phyloP scores from a whole-genome alignment of 1,140 invertebrate genomes.

The Colletes gigas region DNA sequence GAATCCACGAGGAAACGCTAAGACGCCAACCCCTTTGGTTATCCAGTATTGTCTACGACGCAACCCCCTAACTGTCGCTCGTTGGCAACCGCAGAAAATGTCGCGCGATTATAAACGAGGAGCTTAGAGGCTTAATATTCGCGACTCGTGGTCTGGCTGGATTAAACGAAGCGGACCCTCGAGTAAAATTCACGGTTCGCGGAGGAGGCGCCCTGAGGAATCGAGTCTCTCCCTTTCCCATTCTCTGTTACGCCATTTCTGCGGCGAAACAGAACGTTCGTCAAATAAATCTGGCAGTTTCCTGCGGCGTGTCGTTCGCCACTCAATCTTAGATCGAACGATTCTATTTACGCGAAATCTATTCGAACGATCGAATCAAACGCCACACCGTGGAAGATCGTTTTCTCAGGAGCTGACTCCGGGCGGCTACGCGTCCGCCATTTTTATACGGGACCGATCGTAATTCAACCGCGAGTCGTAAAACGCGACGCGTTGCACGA shows the following conservation, averaged over 20 bases:
- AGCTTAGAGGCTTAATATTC: constrained; percentile 6
- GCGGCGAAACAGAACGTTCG: background rate
- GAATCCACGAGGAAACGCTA: too few species aligned
- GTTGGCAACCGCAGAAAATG: background rate
- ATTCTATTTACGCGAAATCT: too few species aligned
- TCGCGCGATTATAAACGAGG: constrained; percentile 5
- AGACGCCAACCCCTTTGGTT: too few species aligned
- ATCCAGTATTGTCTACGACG: background rate
- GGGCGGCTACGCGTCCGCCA: background rate
- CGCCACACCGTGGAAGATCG: background rate
- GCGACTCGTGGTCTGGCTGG: background rate
- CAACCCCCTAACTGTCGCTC: background rate
- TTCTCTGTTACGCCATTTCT: background rate
- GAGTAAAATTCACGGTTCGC: background rate
- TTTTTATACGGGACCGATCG: constrained; percentile 3
- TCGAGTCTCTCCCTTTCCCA: background rate
- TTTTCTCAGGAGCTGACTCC: background rate
- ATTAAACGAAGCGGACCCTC: constrained; percentile 7
- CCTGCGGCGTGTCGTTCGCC: too few species aligned
- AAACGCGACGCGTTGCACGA: constrained; percentile 11
- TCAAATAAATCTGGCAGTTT: too few species aligned
- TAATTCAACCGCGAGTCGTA: constrained; percentile 28
- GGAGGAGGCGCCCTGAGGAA: background rate
- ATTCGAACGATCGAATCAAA: background rate
- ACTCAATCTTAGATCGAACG: too few species aligned